A percentile compares a stretch with the other conserved stretches of the same genome.
Evolutionary conservation across 2,113 vertebrate genomes (phyloP).

Genomic region (Burhinus oedicnemus): DNA sequence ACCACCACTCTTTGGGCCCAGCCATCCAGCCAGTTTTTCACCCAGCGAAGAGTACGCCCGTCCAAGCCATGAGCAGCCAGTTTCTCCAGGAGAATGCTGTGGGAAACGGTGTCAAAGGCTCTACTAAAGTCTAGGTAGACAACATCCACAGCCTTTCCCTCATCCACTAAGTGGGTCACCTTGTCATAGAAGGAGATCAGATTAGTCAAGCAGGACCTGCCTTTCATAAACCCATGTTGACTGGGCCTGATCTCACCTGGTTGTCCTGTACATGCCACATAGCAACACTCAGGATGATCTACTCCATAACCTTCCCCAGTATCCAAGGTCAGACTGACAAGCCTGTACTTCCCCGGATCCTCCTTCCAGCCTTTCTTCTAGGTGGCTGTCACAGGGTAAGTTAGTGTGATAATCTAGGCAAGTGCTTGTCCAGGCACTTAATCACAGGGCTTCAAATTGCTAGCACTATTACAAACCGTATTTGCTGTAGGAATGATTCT

Average conservation of each 20-base stretch:
- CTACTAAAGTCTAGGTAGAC: neutral
- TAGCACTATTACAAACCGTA: neutral
- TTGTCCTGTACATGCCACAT: neutral
- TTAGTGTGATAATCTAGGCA: neutral
- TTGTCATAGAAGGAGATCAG: neutral
- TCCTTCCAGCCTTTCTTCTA: neutral
- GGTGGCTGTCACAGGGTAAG: neutral
- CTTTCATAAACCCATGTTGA: neutral
- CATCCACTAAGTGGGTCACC: neutral
- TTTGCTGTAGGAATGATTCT: neutral
- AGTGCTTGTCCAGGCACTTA: neutral
- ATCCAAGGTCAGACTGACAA: neutral
- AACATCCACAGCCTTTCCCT: neutral
- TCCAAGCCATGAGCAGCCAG: neutral
- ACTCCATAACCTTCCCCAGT: neutral
- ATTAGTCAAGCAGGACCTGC: neutral
- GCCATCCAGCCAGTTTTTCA: neutral
- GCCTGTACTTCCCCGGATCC: neutral
- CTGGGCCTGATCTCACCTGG: neutral
- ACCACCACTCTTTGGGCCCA: neutral
- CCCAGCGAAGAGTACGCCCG: neutral
- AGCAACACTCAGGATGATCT: neutral
- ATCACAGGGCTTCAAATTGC: neutral
- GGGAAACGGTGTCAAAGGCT: neutral
- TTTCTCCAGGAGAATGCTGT: neutral